Conservation (phyloP, 2,113 vertebrate species). For the Erinaceus europaeus region DNA sequence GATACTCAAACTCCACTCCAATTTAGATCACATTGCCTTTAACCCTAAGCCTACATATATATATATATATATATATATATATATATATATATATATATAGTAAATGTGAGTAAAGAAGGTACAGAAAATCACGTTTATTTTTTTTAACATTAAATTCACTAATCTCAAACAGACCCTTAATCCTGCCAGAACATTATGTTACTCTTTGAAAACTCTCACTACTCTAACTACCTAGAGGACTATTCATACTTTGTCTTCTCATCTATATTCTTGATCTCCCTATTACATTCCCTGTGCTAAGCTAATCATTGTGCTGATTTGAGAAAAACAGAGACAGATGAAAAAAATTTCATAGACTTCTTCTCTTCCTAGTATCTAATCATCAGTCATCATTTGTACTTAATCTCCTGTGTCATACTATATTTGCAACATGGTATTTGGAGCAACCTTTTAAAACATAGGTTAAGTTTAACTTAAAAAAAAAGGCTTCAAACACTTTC, state of each 20-base stretch:
- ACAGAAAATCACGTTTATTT: neutral
- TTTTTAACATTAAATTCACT: neutral
- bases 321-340: neutral
- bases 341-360: neutral
- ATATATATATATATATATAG: neutral
- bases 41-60: neutral
- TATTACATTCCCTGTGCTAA: neutral
- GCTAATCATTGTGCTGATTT: neutral
- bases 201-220: accelerated
- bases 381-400: neutral
- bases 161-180: neutral
- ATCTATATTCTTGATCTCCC: neutral
- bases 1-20: neutral
- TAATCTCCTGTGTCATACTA: neutral
- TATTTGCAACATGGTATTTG: neutral
- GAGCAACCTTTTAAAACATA: neutral
- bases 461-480: neutral
- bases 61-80: neutral
- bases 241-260: neutral
- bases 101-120: neutral
- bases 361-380: neutral
- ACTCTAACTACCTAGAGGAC: neutral
- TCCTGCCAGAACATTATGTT: neutral
- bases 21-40: neutral
- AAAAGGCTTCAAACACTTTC: neutral